Evolutionary conservation across 2,888 invertebrate species (phyloP), one percentile per base, ranked within the genome.

Genomic region (Euphydryas editha): DNA sequence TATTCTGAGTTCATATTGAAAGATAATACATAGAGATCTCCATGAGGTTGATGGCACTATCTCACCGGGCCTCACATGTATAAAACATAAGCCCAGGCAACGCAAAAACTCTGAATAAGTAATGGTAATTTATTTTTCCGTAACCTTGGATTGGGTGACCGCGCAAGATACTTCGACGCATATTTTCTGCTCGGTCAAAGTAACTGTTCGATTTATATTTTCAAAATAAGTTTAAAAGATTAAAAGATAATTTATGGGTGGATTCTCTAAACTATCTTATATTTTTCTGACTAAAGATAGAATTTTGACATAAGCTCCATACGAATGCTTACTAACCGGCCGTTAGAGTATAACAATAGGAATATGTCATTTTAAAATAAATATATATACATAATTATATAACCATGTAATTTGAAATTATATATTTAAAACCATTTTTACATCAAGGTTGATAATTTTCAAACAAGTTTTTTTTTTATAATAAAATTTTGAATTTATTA

Each of bases 71-170:
- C 72, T 83, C 82, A 82, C 80, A 85, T 91, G 89, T 87, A 77
- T 90, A 77, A 89, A 82, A 88, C 87, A 90, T 60, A 64, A 62
- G 73, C 78, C 76, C 30, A 78, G n/a, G 47, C 83, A 80, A 77
- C 83, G 88, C 88, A 88, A 88, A 90, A 89, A 86, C 80, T 80
- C 73, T 71, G 77, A 78, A 91, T 91, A 84, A 84, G 78, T 82
- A 86, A 82, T 88, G 84, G 83, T 84, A 87, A 90, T 86, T 75
- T 80, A 74, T 83, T 81, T 79, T 82, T 82, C 81, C 77, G 82
- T 88, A 90, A 91, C 91, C 91, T 91, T 91, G 90, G 84, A 76
- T 80, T 81, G 76, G 81, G 78, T 87, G 86, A 86, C 83, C 84
- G 83, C 77, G 80, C 81, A 82, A 69, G 62, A 61, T 65, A 71